A percentile compares a stretch with the other conserved stretches of the same genome.
Evolutionary conservation across 2,888 invertebrate genomes (phyloP).

Genomic region (Hybos culiciformis): DNA sequence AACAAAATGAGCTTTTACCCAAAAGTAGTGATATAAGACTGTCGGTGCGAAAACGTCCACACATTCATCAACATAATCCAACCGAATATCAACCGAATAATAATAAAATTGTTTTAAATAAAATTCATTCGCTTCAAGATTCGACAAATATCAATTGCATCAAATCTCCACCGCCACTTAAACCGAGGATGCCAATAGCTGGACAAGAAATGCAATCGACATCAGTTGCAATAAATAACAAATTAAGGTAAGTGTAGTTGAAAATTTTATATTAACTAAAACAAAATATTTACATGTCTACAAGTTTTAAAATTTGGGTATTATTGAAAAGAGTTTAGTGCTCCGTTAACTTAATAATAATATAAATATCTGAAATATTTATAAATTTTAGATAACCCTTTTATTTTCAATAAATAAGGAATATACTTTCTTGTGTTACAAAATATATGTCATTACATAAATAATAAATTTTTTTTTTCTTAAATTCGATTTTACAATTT

Average conservation of each 20-base stretch:
- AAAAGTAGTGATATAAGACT: slow-evolving; percentile 15
- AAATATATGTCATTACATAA: no score
- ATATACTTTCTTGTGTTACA: no score
- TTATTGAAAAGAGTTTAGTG: no score
- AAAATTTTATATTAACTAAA: no score
- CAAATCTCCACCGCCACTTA: slow-evolving; percentile 28
- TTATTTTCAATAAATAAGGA: no score
- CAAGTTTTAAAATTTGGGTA: no score
- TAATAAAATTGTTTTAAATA: slow-evolving; percentile 3
- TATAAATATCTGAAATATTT: no score
- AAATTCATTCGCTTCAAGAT: slow-evolving; percentile 1
- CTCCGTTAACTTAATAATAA: no score
- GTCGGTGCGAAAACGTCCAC: slow-evolving; percentile 30
- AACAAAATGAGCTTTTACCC: slow-evolving; percentile 12
- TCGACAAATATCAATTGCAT: slow-evolving; percentile 9
- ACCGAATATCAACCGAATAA: slow-evolving; percentile 10
- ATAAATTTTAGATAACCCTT: no score
- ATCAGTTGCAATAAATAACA: slow-evolving; percentile 20
- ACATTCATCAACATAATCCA: slow-evolving; percentile 26
- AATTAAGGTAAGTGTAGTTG: slow-evolving; percentile 30
- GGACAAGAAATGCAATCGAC: slow-evolving; percentile 10
- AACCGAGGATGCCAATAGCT: slow-evolving; percentile 27
- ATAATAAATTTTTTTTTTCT: no score
- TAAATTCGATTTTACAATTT: no score
- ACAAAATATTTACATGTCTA: no score